These are phyloP conservation scores for Zaprionus gabonicus DNA, from an alignment of 1,140 invertebrate species.

Conservation along the genomic window DNA sequence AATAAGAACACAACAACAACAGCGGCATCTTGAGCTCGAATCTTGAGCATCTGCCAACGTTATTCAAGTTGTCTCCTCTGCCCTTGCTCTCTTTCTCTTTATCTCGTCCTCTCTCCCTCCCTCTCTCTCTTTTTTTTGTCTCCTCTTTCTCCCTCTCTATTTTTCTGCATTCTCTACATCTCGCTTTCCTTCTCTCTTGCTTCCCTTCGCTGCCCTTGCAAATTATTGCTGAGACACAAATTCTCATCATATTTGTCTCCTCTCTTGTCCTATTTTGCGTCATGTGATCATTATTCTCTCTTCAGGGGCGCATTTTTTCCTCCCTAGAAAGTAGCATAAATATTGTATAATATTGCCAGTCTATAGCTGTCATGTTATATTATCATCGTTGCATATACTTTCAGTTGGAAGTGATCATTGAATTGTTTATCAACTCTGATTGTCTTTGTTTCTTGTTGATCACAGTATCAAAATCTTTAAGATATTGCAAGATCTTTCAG, in stretches of 20 bases:
- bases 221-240: constrained; percentile 14
- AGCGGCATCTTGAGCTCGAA: constrained; percentile 54
- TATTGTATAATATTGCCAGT: not conserved
- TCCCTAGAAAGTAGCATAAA: not conserved
- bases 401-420: not conserved
- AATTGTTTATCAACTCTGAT: not conserved
- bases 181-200: not conserved
- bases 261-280: not conserved
- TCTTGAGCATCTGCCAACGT: constrained; percentile 49
- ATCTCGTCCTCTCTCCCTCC: not conserved
- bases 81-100: constrained; percentile 16
- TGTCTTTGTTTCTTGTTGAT: not conserved
- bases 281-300: not conserved
- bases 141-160: not conserved
- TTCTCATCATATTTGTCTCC: not conserved
- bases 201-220: constrained; percentile 13
- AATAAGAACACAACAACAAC: constrained; percentile 2
- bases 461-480: no score
- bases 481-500: not conserved
- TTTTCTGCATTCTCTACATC: not conserved
- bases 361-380: not conserved
- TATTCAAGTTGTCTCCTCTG: constrained; percentile 51
- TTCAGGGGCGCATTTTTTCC: not conserved
- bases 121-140: not conserved
- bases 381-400: not conserved